A percentile compares a stretch with the other conserved stretches of the same genome.
Evolutionary conservation across 2,888 invertebrate species (phyloP).

Genomic region (Stenolophus ochropezus): DNA sequence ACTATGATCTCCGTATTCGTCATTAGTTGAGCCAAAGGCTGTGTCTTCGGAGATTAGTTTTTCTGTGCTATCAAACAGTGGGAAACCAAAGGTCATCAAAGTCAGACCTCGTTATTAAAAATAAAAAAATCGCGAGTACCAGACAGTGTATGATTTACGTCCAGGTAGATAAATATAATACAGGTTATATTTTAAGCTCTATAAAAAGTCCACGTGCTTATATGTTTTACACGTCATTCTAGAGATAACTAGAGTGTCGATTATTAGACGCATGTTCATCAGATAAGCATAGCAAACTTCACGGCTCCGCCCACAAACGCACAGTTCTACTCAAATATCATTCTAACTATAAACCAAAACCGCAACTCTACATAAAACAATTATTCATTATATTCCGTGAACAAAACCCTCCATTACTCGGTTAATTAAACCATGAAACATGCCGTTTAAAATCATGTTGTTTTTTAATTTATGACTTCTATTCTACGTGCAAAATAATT

Average conservation of each 20-base stretch:
- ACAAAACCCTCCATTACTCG: too few species aligned
- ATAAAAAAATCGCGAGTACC: background rate
- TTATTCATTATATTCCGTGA: too few species aligned
- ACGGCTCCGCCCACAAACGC: background rate
- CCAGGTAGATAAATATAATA: background rate
- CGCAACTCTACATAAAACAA: too few species aligned
- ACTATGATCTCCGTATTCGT: background rate
- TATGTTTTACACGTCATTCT: background rate
- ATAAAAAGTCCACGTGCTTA: background rate
- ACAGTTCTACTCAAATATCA: too few species aligned
- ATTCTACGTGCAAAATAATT: too few species aligned
- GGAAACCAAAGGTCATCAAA: slow-evolving; percentile 13
- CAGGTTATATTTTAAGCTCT: background rate
- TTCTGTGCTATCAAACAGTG: background rate
- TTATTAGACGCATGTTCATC: background rate
- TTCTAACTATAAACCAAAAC: too few species aligned
- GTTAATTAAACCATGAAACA: too few species aligned
- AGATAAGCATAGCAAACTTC: background rate
- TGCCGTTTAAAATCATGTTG: too few species aligned
- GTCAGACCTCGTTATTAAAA: slow-evolving; percentile 7
- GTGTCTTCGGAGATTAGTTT: slow-evolving; percentile 4
- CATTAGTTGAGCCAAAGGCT: background rate
- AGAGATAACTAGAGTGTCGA: background rate
- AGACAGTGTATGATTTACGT: background rate
- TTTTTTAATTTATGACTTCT: too few species aligned